Evolutionary conservation across 2,113 vertebrate genomes (phyloP), one percentile per base, ranked within the genome.

Genomic region (Odontesthes bonariensis): DNA sequence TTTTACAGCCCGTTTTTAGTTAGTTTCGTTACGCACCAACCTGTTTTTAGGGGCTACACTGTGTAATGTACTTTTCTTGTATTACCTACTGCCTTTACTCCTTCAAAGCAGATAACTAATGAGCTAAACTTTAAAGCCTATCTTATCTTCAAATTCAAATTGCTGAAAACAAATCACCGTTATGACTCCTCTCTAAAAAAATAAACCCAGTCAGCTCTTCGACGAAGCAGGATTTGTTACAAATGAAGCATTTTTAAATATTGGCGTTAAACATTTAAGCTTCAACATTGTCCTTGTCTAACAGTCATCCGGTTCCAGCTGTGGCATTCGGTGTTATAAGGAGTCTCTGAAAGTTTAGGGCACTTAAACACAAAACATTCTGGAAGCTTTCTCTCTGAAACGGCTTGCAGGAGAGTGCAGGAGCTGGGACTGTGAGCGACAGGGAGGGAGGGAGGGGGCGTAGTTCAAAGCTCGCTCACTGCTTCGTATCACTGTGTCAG

Each of bases 401-500:
- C 47, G 3, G 76, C 44, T 62, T 3, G 38, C 54, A 61, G 58
- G 71, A 60, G 38, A 40, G 46, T 9, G 13, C 49, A 64, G 49
- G 69, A 64, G 67, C 64, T 73, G 86, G 76, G 83, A 84, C 82
- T 69, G 47, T 82, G 75, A 11, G 14, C 6, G 51, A 46, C 67
- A 20, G 5, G 63, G 47, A 23, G 19, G 63, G 47, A 23, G 19
- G 5, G 60, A 44, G 55, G 46, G 49, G 69, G 51, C 16, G 11
- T 40, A 40, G 38, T 56, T 40, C 11, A 12, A 35, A 16, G 19
- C 49, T 42, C 3, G 6, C 6, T 49, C 46, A 27, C 27, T 10
- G 27, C 22, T 31, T 35, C 51, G 1, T 0, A 0, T 98, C 95
- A 98, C 92, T 96, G 96, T 0, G 93, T 94, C 84, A 99, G 86